Percentiles rank a stretch among this genome's conserved stretches.
phyloP scores from a whole-genome alignment of 2,797 vertebrate species.

The Hypotaenidia okinawae region DNA sequence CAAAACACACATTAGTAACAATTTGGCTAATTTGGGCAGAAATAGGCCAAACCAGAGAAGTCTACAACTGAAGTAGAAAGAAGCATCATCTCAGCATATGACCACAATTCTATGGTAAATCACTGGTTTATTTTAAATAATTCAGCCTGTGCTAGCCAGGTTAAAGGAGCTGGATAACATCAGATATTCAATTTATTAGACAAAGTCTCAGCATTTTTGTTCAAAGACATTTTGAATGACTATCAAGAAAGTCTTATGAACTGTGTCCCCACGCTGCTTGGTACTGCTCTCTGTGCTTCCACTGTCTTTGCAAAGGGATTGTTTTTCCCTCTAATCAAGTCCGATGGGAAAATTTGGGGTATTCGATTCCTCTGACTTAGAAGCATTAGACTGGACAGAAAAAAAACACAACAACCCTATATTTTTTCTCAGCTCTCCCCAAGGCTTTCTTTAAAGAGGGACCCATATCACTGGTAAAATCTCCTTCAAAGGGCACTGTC shows the following conservation, averaged over 20 bases:
- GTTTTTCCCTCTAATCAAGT: background rate
- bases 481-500: constrained; percentile 8
- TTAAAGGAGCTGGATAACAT: background rate
- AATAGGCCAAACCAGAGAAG: background rate
- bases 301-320: background rate
- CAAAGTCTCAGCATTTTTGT: background rate
- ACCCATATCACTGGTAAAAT: constrained; percentile 15
- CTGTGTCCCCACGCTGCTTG: background rate
- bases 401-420: background rate
- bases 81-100: background rate
- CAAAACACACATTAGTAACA: background rate
- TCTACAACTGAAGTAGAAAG: background rate
- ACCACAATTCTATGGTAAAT: background rate
- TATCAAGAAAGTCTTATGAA: background rate
- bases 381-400: background rate
- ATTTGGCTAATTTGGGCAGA: background rate
- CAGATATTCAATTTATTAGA: background rate
- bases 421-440: background rate
- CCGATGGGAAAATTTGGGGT: background rate
- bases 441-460: constrained; percentile 39
- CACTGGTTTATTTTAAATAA: background rate
- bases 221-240: background rate
- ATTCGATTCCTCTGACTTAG: background rate
- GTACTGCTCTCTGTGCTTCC: background rate
- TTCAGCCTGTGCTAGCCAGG: background rate